phyloP scores from a whole-genome alignment of 2,797 vertebrate genomes.

The Myripristis jacobus region DNA sequence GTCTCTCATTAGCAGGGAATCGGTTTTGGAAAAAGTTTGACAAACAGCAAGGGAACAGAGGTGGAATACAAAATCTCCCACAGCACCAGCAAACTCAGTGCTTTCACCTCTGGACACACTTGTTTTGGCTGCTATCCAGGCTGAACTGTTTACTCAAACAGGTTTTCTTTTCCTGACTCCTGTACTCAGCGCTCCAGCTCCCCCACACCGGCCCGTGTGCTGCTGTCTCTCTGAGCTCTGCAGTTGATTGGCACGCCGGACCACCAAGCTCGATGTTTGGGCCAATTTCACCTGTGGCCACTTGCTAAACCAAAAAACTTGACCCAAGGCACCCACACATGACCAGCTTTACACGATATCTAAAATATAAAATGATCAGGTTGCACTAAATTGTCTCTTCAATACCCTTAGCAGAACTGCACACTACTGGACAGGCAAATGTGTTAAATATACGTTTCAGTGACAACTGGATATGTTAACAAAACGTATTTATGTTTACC shows the following conservation, averaged over 20 bases:
- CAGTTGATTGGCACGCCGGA: constrained; percentile 39
- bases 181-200: constrained; percentile 29
- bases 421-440: no score
- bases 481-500: no score
- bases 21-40: constrained; percentile 13
- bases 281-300: constrained; percentile 30
- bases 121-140: constrained; percentile 51
- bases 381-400: neutral
- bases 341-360: no score
- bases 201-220: constrained; percentile 22
- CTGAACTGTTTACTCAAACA: constrained; percentile 41
- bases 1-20: constrained; percentile 20
- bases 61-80: constrained; percentile 22
- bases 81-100: neutral
- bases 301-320: constrained; percentile 16
- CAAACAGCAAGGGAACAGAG: constrained; percentile 2
- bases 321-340: neutral
- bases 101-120: constrained; percentile 34
- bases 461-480: no score
- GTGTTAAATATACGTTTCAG: no score
- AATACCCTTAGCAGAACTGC: no score
- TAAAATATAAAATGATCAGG: no score
- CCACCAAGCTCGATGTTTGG: constrained; percentile 22
- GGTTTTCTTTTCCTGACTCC: constrained; percentile 39
- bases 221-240: neutral